Percentiles rank a stretch among this genome's conserved stretches.
These are phyloP conservation scores for Tipula lateralis DNA, from an alignment of 2,888 invertebrate genomes.

Conservation along the genomic window DNA sequence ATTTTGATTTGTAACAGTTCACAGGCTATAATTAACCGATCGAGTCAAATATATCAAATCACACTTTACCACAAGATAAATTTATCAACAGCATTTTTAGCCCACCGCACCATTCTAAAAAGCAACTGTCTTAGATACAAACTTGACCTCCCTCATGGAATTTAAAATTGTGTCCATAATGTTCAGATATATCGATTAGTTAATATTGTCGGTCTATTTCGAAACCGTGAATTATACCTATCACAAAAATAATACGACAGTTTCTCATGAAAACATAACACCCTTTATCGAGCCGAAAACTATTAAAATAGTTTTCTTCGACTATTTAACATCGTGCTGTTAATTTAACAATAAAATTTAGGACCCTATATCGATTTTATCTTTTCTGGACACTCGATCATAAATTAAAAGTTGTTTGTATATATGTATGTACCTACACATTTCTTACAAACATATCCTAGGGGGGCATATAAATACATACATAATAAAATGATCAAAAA, in stretches of 20 bases:
- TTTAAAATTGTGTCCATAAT: too few relatives aligned
- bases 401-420: not conserved
- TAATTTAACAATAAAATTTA: constrained; percentile 19
- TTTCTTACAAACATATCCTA: not conserved
- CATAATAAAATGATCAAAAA: not conserved
- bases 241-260: not conserved
- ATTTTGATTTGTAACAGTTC: too few relatives aligned
- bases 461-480: not conserved
- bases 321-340: constrained; percentile 20
- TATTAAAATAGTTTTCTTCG: not conserved
- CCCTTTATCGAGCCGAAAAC: not conserved
- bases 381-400: not conserved
- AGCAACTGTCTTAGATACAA: not conserved
- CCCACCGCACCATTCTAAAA: not conserved
- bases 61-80: too few relatives aligned
- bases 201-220: not conserved
- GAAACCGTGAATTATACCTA: not conserved
- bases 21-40: too few relatives aligned
- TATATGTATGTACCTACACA: not conserved
- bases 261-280: not conserved
- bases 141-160: not conserved
- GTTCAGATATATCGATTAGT: not conserved
- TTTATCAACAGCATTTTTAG: too few relatives aligned
- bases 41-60: too few relatives aligned
- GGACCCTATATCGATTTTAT: not conserved